phyloP scores from a whole-genome alignment of 2,797 vertebrate species.

The Cyclopterus lumpus region DNA sequence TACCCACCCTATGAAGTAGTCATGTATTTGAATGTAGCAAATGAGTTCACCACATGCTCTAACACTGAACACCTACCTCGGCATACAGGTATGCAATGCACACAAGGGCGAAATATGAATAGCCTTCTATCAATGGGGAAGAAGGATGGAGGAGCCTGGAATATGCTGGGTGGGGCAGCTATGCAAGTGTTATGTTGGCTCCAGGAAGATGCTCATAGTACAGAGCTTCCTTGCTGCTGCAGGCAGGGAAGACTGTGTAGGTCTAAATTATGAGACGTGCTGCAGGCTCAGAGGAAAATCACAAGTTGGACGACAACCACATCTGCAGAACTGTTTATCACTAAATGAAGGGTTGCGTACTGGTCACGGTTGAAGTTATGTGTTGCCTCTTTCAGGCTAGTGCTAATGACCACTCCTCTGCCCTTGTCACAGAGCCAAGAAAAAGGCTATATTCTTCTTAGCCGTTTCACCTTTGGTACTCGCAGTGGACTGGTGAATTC shows the following conservation, averaged over 20 bases:
- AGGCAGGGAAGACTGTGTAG: conserved; percentile 31
- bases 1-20: background rate
- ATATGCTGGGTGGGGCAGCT: conserved; percentile 69
- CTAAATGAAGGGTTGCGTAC: conserved; percentile 48
- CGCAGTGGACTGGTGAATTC: conserved; percentile 40
- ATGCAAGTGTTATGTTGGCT: conserved; percentile 50
- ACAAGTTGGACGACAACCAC: conserved; percentile 48
- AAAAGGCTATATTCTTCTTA: conserved; percentile 20
- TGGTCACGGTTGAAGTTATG: conserved; percentile 37
- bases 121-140: conserved; percentile 11
- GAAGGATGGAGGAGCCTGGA: conserved; percentile 54
- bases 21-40: background rate
- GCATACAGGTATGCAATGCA: background rate
- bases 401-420: conserved; percentile 53
- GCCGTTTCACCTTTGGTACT: conserved; percentile 32
- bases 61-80: background rate
- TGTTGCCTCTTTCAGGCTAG: conserved; percentile 40
- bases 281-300: conserved; percentile 30
- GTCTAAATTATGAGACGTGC: conserved; percentile 58
- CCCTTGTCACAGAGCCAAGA: conserved; percentile 29
- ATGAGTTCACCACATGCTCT: background rate
- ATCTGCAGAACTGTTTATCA: conserved; percentile 47
- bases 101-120: conserved; percentile 4
- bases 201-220: conserved; percentile 60
- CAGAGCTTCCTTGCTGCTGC: conserved; percentile 28